These are phyloP conservation scores for Ailuropoda melanoleuca DNA, from an alignment of 2,113 vertebrate genomes.

Conservation along the genomic window DNA sequence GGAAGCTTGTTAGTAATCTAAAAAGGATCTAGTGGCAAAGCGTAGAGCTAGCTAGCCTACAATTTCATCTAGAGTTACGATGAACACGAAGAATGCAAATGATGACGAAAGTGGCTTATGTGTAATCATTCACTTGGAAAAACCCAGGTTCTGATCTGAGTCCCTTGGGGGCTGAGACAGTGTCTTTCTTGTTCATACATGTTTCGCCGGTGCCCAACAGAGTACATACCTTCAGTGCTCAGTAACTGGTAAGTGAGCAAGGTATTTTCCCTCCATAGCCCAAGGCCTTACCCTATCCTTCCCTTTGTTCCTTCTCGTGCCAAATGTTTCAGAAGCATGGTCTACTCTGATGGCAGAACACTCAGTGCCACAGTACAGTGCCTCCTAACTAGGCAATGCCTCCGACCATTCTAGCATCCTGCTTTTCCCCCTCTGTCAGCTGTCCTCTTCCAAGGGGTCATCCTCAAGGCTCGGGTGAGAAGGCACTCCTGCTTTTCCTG, in stretches of 20 bases:
- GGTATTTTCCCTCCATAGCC: background rate
- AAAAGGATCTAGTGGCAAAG: background rate
- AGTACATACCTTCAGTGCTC: background rate
- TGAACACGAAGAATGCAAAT: background rate
- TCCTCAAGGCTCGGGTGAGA: background rate
- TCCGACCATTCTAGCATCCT: background rate
- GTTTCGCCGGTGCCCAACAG: background rate
- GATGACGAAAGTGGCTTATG: background rate
- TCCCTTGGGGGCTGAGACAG: background rate
- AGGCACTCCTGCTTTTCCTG: background rate
- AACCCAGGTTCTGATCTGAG: background rate
- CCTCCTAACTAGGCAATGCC: background rate
- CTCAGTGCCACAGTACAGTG: background rate
- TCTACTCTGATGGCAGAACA: background rate
- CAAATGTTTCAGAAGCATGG: background rate
- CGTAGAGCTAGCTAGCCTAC: background rate
- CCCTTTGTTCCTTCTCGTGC: background rate
- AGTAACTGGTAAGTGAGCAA: background rate
- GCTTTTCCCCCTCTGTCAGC: background rate
- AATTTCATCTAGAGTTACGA: background rate
- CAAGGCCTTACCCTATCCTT: background rate
- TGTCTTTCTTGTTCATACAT: background rate
- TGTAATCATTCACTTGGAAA: constrained; percentile 21
- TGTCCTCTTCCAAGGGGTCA: background rate
- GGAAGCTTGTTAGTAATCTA: background rate